phyloP scores from a whole-genome alignment of 2,888 invertebrate species.

The Ophion obscuratus region DNA sequence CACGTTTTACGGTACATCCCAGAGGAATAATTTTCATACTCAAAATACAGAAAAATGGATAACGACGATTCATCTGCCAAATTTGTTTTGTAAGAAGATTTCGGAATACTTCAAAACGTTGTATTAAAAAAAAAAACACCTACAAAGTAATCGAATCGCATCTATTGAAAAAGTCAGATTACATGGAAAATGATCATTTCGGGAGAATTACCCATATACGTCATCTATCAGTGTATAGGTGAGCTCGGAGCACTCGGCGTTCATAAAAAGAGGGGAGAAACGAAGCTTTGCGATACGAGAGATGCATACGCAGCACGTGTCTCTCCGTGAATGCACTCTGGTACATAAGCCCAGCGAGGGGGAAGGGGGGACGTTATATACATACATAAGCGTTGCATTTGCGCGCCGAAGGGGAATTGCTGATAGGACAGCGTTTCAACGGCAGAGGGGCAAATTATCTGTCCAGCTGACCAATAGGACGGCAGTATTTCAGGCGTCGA shows the following conservation, averaged over 20 bases:
- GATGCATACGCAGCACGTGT: conserved; percentile 37
- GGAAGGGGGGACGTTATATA: conserved; percentile 37
- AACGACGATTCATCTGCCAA: no score
- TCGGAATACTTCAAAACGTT: no score
- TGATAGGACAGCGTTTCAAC: conserved; percentile 70
- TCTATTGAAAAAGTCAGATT: no score
- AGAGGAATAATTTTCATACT: no score
- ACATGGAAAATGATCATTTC: no score
- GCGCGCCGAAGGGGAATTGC: conserved; percentile 66
- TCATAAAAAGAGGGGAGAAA: conserved; percentile 43
- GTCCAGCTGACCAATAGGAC: conserved; percentile 63
- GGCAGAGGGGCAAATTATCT: conserved; percentile 69
- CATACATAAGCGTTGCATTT: conserved; percentile 62
- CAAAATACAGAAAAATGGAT: no score
- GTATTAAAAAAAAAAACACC: no score
- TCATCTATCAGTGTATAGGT: conserved; percentile 9
- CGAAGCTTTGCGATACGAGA: conserved; percentile 29
- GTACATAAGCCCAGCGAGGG: conserved; percentile 14
- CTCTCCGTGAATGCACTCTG: conserved; percentile 23
- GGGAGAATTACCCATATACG: neutral
- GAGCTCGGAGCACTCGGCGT: conserved; percentile 29
- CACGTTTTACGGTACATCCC: no score
- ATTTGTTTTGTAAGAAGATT: no score
- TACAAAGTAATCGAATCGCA: no score
- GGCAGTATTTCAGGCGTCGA: neutral